Base-by-base conservation (phyloP, 64 coral and sea anemone species). In the Catalaphyllia jardinei region DNA sequence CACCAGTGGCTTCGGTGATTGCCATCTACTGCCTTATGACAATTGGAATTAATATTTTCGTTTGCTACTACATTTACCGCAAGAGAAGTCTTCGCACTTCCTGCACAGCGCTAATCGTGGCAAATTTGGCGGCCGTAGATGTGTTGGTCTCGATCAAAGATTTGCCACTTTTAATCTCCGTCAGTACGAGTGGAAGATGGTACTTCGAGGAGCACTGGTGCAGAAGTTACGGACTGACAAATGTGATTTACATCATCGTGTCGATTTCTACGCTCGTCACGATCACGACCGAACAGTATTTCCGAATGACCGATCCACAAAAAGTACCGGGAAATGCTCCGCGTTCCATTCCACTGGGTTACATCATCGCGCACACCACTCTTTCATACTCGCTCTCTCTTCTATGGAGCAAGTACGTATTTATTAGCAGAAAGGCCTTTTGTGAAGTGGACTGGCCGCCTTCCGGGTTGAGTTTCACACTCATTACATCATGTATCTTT, bases 191-290 rank as follows among this genome's bases (percentile, higher is more conserved):
- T 60, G 94, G 94, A 73, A 94, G 87, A 61, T 99, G 97, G 97
- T 99, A 99, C 86, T 99, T 99, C 75, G 94, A 99, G 42, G 94
- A 95, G 79, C 87, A 99, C 49, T 99, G 97, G 97, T 99, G 97
- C 73, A 88, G 94, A 4, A 95, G 94, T 30, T 95, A 99, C 49
- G 97, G 97, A n/a, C 93, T 99, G 29, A 95, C 97, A 57, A 99
- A 99, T 50, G 94, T 99, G 1, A 95, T 99, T 75, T 99, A 99
- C 64, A 99, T 99, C 59, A 93, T 99, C 15, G 93, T 99, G 8
- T 95, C 97, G 9, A 92, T 99, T 79, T 99, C 97, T 5, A 99
- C 97, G 27, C 88, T 99, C 0, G 97, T 95, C 11, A 95, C 97
- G 2, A 99, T 99, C 52, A 95, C 91, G 3, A 91, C 97, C 13